phyloP scores from a whole-genome alignment of 2,888 invertebrate genomes.

The Netelia melanura region DNA sequence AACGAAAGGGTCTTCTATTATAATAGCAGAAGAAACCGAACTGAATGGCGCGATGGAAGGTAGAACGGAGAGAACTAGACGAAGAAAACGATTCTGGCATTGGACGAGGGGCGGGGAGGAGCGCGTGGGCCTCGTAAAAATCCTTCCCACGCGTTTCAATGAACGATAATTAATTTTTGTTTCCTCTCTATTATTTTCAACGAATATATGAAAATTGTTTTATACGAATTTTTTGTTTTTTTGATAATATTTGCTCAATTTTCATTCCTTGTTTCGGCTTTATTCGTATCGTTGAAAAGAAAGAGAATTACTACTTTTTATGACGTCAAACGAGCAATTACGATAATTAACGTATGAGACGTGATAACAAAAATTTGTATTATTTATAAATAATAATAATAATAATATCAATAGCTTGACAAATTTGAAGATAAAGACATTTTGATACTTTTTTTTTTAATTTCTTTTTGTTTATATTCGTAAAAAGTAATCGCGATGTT shows the following conservation, averaged over 20 bases:
- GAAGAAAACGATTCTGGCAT: conserved; percentile 13
- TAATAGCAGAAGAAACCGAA: conserved; percentile 21
- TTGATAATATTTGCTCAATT: no score
- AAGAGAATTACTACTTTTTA: no score
- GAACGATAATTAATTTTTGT: background rate
- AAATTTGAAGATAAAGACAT: background rate
- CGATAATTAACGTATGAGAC: no score
- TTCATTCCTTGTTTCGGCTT: no score
- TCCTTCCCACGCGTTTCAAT: conserved; percentile 38
- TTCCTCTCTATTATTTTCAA: background rate
- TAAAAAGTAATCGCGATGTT: conserved; percentile 60
- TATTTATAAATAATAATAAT: background rate
- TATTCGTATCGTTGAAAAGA: no score
- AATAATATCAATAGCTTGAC: background rate
- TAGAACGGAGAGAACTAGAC: background rate
- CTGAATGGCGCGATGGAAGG: background rate
- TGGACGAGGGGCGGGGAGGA: background rate
- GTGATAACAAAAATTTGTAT: background rate
- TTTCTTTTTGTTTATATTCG: conserved; percentile 35
- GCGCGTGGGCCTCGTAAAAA: conserved; percentile 28
- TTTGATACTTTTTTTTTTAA: background rate
- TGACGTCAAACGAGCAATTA: no score
- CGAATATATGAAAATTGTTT: background rate
- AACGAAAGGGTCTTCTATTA: conserved; percentile 29
- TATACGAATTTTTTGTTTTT: background rate